Base-by-base conservation (phyloP, 2,113 vertebrate genomes). In the Pogonocichla stellata region DNA sequence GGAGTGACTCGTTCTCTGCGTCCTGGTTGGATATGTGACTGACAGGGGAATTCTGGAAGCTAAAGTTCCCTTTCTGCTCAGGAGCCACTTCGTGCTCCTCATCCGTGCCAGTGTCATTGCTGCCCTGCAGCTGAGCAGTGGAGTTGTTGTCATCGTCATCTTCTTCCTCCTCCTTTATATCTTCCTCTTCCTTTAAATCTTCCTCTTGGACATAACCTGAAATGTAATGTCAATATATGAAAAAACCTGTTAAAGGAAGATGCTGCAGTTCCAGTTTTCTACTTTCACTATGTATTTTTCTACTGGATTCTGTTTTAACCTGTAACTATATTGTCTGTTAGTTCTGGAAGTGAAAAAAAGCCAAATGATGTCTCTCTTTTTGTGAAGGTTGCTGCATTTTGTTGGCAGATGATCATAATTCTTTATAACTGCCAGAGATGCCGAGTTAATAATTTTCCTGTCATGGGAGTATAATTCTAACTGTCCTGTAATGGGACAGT, bases 11-110 rank as follows among this genome's bases (percentile, higher is more conserved):
- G 9, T 98, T 97, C 97, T 99, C 99, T 0, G 93, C 98, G 26
- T 99, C 99, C 96, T 99, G 99, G 95, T 99, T 99, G 94, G 99
- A 99, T 70, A 99, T 42, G 61, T 99, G 99, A 72, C 99, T 99
- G 74, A 98, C 97, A 33, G 99, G 99, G 40, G 99, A 99, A 97
- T 99, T 99, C 98, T 99, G 99, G 97, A 99, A 99, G 96, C 99
- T 99, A 29, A 99, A 99, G 88, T 97, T 99, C 96, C 98, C 99
- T 96, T 99, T 99, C 91, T 97, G 99, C 97, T 99, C 99, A 0
- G 98, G 96, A 90, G 98, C 98, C n/a, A 98, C 95, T 42, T 99
- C 99, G 33, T 99, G 98, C 25, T 98, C 98, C 92, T 99, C 98
- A n/a, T 99, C 99, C 1, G 99, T 98, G 91, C 98, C 98, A 0